Evolutionary conservation across 2,797 vertebrate genomes (phyloP).

Genomic region (Halcyon leucocephala): DNA sequence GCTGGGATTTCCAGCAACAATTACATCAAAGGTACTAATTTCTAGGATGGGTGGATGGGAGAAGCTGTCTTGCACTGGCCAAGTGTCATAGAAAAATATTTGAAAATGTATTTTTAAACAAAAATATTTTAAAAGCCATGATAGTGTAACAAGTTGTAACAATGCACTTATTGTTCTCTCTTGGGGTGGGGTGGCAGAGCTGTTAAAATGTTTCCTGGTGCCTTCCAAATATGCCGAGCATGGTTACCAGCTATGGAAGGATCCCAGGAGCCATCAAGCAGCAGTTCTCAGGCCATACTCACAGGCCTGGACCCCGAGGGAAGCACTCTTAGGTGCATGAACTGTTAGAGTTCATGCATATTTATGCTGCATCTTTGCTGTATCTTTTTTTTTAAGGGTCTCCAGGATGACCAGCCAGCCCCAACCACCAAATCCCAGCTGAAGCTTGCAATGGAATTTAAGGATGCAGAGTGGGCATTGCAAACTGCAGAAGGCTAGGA

Average conservation of each 20-base stretch:
- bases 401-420: neutral
- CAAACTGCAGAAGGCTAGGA: slow-evolving; percentile 3
- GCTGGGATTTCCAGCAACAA: neutral
- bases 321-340: neutral
- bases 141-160: neutral
- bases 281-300: neutral
- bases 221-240: neutral
- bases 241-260: neutral
- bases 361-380: neutral
- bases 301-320: neutral
- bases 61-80: neutral
- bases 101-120: neutral
- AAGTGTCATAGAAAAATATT: neutral
- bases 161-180: neutral
- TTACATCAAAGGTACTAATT: neutral
- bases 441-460: neutral
- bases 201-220: neutral
- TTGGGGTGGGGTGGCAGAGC: neutral
- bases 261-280: neutral
- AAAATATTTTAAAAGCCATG: neutral
- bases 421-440: neutral
- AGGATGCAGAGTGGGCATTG: neutral
- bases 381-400: neutral
- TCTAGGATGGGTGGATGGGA: neutral
- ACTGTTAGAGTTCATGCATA: neutral